phyloP scores from a whole-genome alignment of 2,797 vertebrate species.

The Sebastes umbrosus region DNA sequence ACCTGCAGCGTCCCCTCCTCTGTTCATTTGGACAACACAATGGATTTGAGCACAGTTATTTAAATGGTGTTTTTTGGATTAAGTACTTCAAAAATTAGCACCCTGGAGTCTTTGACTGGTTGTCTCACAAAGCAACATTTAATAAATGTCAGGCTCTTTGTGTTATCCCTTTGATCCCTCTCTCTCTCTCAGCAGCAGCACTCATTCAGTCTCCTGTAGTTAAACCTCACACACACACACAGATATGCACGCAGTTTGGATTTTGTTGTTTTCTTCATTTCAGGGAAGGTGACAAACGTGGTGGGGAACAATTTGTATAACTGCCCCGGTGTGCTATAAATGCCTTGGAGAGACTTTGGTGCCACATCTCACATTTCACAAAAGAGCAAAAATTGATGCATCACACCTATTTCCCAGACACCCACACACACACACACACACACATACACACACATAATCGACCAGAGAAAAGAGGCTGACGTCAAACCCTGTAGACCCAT shows the following conservation, averaged over 20 bases:
- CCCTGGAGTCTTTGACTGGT: not conserved
- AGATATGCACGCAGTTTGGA: not conserved
- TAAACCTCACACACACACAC: constrained; percentile 4
- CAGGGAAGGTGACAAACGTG: constrained; percentile 25
- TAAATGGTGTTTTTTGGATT: not conserved
- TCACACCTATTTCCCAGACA: constrained; percentile 32
- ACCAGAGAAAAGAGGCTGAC: constrained; percentile 65
- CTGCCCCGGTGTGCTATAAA: constrained; percentile 18
- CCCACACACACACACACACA: constrained; percentile 35
- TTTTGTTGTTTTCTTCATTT: constrained; percentile 36
- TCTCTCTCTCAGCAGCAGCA: not conserved
- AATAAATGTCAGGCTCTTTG: constrained; percentile 20
- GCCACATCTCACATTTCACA: constrained; percentile 49
- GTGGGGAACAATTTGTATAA: constrained; percentile 5
- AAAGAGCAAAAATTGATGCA: constrained; percentile 54
- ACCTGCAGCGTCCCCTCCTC: not conserved
- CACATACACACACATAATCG: constrained; percentile 39
- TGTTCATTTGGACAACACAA: not conserved
- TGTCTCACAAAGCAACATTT: not conserved
- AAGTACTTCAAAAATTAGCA: constrained; percentile 20
- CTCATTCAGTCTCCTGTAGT: not conserved
- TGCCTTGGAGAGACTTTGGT: constrained; percentile 18
- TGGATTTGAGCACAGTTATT: not conserved
- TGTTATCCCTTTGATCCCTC: not conserved
- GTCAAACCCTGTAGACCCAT: constrained; percentile 69